Conservation (phyloP, 2,113 vertebrate genomes). For the Scytalopus superciliaris region DNA sequence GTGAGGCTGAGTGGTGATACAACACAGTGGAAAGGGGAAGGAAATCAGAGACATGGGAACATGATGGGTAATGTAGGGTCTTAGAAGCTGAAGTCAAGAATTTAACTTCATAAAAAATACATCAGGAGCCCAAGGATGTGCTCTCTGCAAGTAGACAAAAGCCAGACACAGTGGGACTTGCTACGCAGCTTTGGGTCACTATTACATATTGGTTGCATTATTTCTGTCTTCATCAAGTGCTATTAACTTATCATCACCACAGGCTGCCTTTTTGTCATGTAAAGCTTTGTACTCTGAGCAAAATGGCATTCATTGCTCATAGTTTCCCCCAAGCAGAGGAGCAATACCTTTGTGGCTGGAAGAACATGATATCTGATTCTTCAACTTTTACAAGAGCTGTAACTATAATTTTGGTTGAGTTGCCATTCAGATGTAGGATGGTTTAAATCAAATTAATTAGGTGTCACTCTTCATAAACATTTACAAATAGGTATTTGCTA, state of each 20-base stretch:
- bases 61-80: not conserved
- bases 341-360: not conserved
- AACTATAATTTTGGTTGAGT: not conserved
- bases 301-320: not conserved
- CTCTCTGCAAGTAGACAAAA: not conserved
- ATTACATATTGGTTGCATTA: not conserved
- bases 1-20: not conserved
- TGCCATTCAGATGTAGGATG: not conserved
- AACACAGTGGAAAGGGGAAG: not conserved
- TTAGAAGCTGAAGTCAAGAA: conserved; percentile 21
- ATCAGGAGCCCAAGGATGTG: not conserved
- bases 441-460: not conserved
- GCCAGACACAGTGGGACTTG: not conserved
- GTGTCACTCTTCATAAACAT: not conserved
- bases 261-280: not conserved
- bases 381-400: not conserved
- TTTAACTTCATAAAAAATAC: not conserved
- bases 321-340: not conserved
- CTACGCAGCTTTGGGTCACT: not conserved
- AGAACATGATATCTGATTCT: not conserved
- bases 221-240: not conserved
- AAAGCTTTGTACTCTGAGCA: conserved; percentile 6
- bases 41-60: not conserved
- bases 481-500: not conserved
- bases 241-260: conserved; percentile 14